Base-by-base conservation (phyloP, 2,113 vertebrate species). In the Burhinus bistriatus region DNA sequence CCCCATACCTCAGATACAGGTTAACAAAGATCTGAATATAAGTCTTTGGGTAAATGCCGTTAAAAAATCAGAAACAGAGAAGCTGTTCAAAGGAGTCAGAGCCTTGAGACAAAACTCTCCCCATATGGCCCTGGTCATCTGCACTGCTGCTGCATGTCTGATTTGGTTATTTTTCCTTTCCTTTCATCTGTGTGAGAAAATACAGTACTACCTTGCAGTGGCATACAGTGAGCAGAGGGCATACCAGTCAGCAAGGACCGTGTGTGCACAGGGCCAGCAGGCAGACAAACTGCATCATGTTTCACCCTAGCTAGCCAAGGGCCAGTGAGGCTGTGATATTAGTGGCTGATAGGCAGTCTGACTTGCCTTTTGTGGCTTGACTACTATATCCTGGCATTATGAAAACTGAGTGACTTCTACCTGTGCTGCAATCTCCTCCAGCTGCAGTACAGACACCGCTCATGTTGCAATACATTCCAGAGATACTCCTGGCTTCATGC, bases 171-270 rank as follows among this genome's bases (percentile, higher is more conserved):
- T 83, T 73, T 89, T 52, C 9, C 22, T 70, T 76, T 72, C 40
- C 49, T 87, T 87, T 73, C 40, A 44, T 23, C 15, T 40, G 18
- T 1, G 12, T 55, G 61, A 78, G 73, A 38, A 70, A 49, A 68
- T 4, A 51, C 2, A 71, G 27, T 9, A 34, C 6, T 64, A 6
- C 23, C n/a, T 51, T 71, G 32, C 51, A 79, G 19, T 69, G 79
- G 38, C 36, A 51, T 5, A 16, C 5, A 25, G 57, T 19, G 42
- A 93, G 47, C 15, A 58, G 65, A 66, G 51, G 55, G 26, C 64
- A 14, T 5, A 32, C 5, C 36, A 73, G 73, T 20, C 72, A 55
- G 42, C 8, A 32, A 73, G 54, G 44, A 47, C 15, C 0, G 0
- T 5, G 16, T 22, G n/a, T 9, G 32, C 5, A 17, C 30, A 59